These are phyloP conservation scores for Pempheris klunzingeri DNA, from an alignment of 2,797 vertebrate species.

Conservation along the genomic window DNA sequence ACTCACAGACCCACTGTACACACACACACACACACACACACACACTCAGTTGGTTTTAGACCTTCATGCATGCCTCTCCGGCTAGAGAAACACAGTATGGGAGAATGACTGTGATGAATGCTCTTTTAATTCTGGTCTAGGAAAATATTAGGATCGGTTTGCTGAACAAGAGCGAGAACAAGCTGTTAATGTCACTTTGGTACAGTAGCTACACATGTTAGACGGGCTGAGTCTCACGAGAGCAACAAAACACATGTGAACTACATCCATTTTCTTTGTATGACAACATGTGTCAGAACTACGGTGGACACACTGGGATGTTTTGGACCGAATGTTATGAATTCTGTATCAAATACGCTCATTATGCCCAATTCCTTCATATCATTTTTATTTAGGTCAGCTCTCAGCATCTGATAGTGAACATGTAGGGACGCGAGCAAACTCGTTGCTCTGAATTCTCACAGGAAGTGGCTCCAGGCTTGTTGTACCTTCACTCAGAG, in stretches of 20 bases:
- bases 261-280: conserved; percentile 24
- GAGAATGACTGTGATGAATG: conserved; percentile 76
- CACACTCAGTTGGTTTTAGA: conserved; percentile 77
- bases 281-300: conserved; percentile 1
- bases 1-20: conserved; percentile 74
- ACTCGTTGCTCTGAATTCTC: too few species aligned
- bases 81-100: conserved; percentile 70
- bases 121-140: conserved; percentile 64
- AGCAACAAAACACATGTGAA: conserved; percentile 49
- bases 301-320: conserved; percentile 21
- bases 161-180: conserved; percentile 48
- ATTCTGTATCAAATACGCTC: neutral
- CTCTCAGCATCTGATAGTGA: neutral
- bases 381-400: neutral
- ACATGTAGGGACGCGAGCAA: too few species aligned
- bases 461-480: too few species aligned
- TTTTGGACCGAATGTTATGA: neutral
- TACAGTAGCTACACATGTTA: conserved; percentile 48
- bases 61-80: conserved; percentile 67
- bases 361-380: neutral
- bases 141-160: conserved; percentile 62
- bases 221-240: conserved; percentile 25
- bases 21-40: conserved; percentile 33
- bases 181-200: conserved; percentile 53
- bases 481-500: neutral